phyloP scores from a whole-genome alignment of 2,797 vertebrate species.

The Rhinoraja longicauda region DNA sequence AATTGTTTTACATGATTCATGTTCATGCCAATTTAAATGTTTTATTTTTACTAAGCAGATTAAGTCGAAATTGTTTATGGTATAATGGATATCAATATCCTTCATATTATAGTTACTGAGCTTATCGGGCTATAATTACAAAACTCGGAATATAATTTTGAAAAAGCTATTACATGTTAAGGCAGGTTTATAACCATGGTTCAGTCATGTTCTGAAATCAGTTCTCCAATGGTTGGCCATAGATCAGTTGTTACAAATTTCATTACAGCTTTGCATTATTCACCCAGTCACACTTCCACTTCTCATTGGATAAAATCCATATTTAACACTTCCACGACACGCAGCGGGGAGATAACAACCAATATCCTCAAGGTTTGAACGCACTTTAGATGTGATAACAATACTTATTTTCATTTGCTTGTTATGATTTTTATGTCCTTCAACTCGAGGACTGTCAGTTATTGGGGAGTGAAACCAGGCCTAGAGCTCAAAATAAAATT shows the following conservation, averaged over 20 bases:
- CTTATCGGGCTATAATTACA: not conserved
- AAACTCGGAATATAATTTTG: not conserved
- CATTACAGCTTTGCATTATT: not conserved
- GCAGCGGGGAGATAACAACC: not conserved
- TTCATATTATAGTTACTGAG: not conserved
- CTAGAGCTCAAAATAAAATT: not conserved
- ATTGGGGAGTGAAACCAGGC: not conserved
- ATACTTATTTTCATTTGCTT: not conserved
- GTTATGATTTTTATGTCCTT: not conserved
- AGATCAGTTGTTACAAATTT: not conserved
- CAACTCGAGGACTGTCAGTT: not conserved
- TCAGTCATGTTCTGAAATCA: not conserved
- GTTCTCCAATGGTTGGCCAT: not conserved
- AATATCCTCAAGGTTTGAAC: not conserved
- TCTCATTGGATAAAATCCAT: not conserved
- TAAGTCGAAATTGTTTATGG: not conserved
- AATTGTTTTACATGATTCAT: not conserved
- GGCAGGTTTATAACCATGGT: not conserved
- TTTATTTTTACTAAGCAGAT: constrained; percentile 11
- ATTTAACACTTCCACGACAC: not conserved
- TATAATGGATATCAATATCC: not conserved
- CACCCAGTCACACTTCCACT: not conserved
- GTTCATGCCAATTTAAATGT: not conserved
- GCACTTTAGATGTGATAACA: not conserved
- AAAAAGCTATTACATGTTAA: not conserved